Evolutionary conservation across 2,888 invertebrate genomes (phyloP), one percentile per base, ranked within the genome.

Genomic region (Orchesellides sinensis): DNA sequence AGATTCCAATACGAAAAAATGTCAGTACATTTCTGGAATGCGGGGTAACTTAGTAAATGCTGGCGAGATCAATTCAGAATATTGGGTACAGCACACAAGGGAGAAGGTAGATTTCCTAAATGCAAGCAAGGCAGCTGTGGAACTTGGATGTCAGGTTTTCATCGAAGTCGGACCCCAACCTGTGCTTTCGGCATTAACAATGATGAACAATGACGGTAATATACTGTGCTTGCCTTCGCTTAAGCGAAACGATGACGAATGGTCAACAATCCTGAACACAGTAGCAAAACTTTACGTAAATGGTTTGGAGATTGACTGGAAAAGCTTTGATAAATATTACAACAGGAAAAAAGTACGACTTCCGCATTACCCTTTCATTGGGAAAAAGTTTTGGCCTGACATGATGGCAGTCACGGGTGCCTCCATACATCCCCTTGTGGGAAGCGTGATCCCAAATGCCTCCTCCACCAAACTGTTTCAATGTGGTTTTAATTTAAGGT

Each of bases 121-220:
- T 6, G 84, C 84, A 10, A 47, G 65, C 17, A 27, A 69, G 29
- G 14, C 56, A 5, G 54, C n/a, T n/a, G n/a, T n/a, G n/a, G n/a
- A n/a, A n/a, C n/a, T n/a, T n/a, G 56, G 65, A 6, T 77, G 69
- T n/a, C 56, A 47, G n/a, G 14, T 79, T 21, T 75, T 74, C 49
- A 14, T 84, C 1, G 84, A 84, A 59, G 45, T 84, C 56, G 84
- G 84, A 47, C 59, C 84, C 2, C 84, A 84, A 19, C 84, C 84
- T 3, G 72, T 84, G 12, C 61, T 84, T 4, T 73, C 68, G 0
- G 77, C 70, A 3, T 35, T 83, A 0, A 59, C 80, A 0, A 80
- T 80, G 80, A 27, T 17, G 29, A 83, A 75, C 32, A 23, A 47
- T 25, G 66, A 56, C 12, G 25, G 25, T 3, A 40, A 52, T 3